Conservation (phyloP, 1,140 invertebrate genomes). For the Dendrolimus punctatus region DNA sequence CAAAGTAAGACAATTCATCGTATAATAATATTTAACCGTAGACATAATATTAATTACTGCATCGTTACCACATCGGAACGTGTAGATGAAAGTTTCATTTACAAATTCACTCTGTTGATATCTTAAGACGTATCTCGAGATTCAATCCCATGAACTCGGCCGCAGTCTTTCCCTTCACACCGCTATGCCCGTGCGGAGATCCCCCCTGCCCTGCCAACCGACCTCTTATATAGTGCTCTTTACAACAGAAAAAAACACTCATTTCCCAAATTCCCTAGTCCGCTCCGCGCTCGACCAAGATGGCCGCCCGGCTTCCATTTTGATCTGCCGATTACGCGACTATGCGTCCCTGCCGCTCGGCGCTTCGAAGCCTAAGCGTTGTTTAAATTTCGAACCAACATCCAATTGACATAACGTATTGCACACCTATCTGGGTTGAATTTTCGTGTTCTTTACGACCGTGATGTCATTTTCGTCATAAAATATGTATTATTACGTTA, state of each 20-base stretch:
- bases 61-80: no score
- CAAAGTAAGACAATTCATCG: no score
- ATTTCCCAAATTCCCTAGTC: constrained; percentile 68
- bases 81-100: no score
- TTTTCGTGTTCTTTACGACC: constrained; percentile 20
- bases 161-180: constrained; percentile 66
- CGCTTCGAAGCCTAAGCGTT: constrained; percentile 57
- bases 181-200: constrained; percentile 56
- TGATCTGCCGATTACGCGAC: constrained; percentile 60
- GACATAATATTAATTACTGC: no score
- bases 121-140: constrained; percentile 35
- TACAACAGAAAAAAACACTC: constrained; percentile 69
- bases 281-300: constrained; percentile 64
- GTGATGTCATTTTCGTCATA: constrained; percentile 7
- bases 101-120: constrained; percentile 16
- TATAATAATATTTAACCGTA: no score
- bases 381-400: constrained; percentile 29
- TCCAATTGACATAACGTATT: constrained; percentile 41
- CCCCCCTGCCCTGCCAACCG: constrained; percentile 52
- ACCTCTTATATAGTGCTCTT: constrained; percentile 68
- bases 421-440: constrained; percentile 34
- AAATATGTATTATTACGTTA: background rate
- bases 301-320: constrained; percentile 66
- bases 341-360: constrained; percentile 34
- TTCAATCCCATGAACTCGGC: constrained; percentile 15